Evolutionary conservation across 2,888 invertebrate genomes (phyloP).

Genomic region (Macrosiphum euphorbiae): DNA sequence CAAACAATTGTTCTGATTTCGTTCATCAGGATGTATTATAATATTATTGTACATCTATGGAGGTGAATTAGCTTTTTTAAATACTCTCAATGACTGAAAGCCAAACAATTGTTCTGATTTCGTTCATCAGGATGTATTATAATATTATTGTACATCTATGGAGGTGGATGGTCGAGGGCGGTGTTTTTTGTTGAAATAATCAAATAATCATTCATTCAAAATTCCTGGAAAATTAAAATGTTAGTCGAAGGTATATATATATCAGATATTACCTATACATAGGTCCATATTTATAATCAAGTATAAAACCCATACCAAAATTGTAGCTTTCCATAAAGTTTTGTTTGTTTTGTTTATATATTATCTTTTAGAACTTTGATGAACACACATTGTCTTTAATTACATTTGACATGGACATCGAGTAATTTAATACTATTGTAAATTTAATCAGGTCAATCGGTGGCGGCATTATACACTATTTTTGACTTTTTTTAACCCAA

Average conservation of each 20-base stretch:
- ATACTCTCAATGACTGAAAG: not conserved
- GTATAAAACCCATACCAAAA: not conserved
- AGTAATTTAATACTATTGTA: not conserved
- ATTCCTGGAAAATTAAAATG: not conserved
- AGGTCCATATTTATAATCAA: not conserved
- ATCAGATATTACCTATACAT: not conserved
- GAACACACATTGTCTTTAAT: not conserved
- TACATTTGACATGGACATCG: not conserved
- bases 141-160: not conserved
- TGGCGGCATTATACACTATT: not conserved
- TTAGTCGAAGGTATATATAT: not conserved
- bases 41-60: not conserved
- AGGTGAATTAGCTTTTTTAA: too few relatives aligned
- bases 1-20: not conserved
- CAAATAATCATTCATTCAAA: not conserved
- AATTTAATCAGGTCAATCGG: not conserved
- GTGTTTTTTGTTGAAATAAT: not conserved
- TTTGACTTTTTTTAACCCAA: not conserved
- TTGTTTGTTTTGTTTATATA: not conserved
- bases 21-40: not conserved
- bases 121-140: not conserved
- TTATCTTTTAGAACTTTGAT: not conserved
- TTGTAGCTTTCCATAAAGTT: not conserved
- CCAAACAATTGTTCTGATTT: not conserved
- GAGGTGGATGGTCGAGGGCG: not conserved